Evolutionary conservation across 2,888 invertebrate genomes (phyloP).

Genomic region (Sesamia inferens): DNA sequence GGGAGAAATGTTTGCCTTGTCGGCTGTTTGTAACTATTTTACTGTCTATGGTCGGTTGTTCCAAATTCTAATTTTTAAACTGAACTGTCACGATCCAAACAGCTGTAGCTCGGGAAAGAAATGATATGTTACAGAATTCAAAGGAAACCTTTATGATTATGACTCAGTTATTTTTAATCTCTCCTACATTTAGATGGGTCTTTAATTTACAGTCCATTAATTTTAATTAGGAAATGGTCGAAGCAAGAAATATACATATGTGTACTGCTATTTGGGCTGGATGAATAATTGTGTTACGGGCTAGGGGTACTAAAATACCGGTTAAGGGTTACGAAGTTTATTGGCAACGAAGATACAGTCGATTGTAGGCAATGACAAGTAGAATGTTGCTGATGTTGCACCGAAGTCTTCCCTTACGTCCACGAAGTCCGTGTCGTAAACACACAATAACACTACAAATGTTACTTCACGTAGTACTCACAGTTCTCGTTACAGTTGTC

Average conservation of each 20-base stretch:
- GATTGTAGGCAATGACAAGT: no score
- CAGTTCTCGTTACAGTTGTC: no score
- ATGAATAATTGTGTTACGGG: conserved; percentile 1
- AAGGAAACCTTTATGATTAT: conserved; percentile 49
- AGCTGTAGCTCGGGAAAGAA: conserved; percentile 11
- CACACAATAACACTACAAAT: no score
- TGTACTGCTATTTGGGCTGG: conserved; percentile 27
- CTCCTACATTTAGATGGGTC: conserved; percentile 33
- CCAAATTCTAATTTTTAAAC: conserved; percentile 64
- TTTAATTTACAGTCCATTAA: conserved; percentile 36
- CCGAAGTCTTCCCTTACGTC: no score
- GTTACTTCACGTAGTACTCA: no score
- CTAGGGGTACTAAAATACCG: no score
- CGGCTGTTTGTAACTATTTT: conserved; percentile 69
- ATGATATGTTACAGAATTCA: conserved; percentile 15
- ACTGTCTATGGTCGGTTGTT: conserved; percentile 71
- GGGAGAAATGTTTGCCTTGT: conserved; percentile 69
- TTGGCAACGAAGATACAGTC: no score
- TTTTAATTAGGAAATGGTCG: conserved; percentile 51
- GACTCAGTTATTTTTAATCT: conserved; percentile 50
- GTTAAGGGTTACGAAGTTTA: no score
- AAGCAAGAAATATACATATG: conserved; percentile 13
- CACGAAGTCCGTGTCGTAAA: no score
- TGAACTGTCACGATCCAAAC: conserved; percentile 47
- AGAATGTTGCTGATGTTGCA: no score